Base-by-base conservation (phyloP, 1,140 invertebrate genomes). In the Drosophila santomea region DNA sequence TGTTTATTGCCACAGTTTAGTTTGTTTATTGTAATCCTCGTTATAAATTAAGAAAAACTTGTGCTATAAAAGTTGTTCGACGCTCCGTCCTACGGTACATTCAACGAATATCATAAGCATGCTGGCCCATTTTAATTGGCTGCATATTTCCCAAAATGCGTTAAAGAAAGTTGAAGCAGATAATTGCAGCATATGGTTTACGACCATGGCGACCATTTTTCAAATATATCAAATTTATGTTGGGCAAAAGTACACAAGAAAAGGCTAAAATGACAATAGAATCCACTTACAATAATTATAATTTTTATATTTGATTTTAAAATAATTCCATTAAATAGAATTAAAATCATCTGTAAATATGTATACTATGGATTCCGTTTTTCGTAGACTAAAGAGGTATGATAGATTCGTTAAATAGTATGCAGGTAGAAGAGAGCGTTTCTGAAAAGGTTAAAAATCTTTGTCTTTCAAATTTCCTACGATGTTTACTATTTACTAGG, bases 21-120 rank as follows among this genome's bases (percentile, higher is more conserved):
- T 90, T 89, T 90, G 84, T 89, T 89, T 89, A 89, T 90, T 89
- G 84, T 89, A 89, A 89, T 90, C 84, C 85, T 84, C 51, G 85
- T 84, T 89, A 84, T 89, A 89, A 89, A 89, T 89, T 89, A 88
- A 83, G 83, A 76, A 74, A 71, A 88, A 88, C 84, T 88, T 88
- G 76, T 67, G 84, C 83, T 81, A 68, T 79, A 85, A 78, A 78
- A 85, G 77, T 85, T 77, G 69, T 84, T 64, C 71, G 59, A 38
- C 54, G 55, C 48, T 43, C 15, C 8, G 25, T 47, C 50, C 38
- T 47, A 20, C 72, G 32, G 32, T 10, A 10, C 32, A 44, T 25
- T 52, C 39, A 17, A 36, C 25, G 23, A 52, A 23, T 51, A 47
- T 12, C 56, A 43, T 45, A 47, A 55, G 41, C 45, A 55, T 50